A percentile compares a stretch with the other conserved stretches of the same genome.
These are phyloP conservation scores for Mimas tiliae DNA, from an alignment of 2,888 invertebrate genomes.

Conservation along the genomic window DNA sequence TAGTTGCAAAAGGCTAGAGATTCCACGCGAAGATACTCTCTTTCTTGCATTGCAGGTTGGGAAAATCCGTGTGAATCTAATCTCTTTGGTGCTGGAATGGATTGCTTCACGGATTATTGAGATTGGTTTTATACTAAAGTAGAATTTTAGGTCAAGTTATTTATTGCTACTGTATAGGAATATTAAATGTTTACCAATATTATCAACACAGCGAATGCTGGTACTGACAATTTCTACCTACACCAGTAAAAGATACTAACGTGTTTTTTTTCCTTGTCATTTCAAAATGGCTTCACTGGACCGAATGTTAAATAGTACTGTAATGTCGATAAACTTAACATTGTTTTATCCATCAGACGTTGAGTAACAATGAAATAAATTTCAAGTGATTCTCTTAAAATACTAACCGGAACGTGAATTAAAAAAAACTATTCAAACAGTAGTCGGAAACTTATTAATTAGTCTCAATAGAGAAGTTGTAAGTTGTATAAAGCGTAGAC, in stretches of 20 bases:
- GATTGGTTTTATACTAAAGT: constrained; percentile 13
- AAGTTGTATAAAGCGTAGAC: constrained; percentile 32
- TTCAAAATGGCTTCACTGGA: too few relatives aligned
- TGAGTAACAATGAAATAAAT: too few relatives aligned
- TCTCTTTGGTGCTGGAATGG: constrained; percentile 1
- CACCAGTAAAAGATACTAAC: too few relatives aligned
- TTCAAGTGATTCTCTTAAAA: background rate
- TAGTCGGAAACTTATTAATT: constrained; percentile 26
- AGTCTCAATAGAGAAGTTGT: constrained; percentile 28
- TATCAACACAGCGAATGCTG: too few relatives aligned
- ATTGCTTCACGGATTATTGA: constrained; percentile 9
- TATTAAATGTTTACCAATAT: too few relatives aligned
- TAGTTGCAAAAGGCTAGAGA: constrained; percentile 2
- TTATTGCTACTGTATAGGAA: too few relatives aligned
- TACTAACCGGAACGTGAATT: constrained; percentile 2
- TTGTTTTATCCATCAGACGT: too few relatives aligned
- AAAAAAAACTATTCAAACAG: constrained; percentile 19
- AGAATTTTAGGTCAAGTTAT: background rate
- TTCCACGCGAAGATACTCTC: constrained; percentile 7
- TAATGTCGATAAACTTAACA: too few relatives aligned
- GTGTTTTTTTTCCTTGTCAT: too few relatives aligned
- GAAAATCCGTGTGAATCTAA: constrained; percentile 3
- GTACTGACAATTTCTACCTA: background rate
- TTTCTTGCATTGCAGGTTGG: constrained; percentile 11
- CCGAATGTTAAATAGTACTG: too few relatives aligned